Evolutionary conservation across 1,140 invertebrate species (phyloP).

Genomic region (Hycleus phaleratus): DNA sequence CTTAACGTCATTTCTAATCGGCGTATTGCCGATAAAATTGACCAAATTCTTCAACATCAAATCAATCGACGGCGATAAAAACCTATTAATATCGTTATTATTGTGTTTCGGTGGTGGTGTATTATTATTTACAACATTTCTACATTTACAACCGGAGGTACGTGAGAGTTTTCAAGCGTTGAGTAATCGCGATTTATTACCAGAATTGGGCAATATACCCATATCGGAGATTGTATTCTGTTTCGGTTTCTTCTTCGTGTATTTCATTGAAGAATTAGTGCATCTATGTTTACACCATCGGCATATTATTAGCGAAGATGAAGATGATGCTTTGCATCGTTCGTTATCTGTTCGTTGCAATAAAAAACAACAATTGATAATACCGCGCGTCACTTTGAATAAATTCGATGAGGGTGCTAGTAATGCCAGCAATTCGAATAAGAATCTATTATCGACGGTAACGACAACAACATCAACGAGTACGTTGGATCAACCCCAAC

Average conservation of each 20-base stretch:
- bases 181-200: slow-evolving; percentile 37
- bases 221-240: slow-evolving; percentile 61
- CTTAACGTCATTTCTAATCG: slow-evolving; percentile 58
- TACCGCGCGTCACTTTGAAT: slow-evolving; percentile 34
- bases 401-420: slow-evolving; percentile 35
- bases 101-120: slow-evolving; percentile 77
- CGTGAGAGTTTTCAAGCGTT: slow-evolving; percentile 47
- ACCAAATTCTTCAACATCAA: slow-evolving; percentile 41
- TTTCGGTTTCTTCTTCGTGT: slow-evolving; percentile 65
- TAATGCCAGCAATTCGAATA: slow-evolving; percentile 31
- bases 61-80: slow-evolving; percentile 33
- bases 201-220: slow-evolving; percentile 42
- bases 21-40: slow-evolving; percentile 57
- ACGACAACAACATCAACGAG: neutral
- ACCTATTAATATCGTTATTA: slow-evolving; percentile 52
- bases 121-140: slow-evolving; percentile 65
- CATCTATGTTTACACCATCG: slow-evolving; percentile 42
- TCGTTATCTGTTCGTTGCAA: slow-evolving; percentile 47
- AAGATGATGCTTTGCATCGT: slow-evolving; percentile 47
- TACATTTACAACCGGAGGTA: slow-evolving; percentile 72
- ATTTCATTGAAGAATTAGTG: slow-evolving; percentile 63
- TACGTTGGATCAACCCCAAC: neutral
- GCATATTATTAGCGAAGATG: slow-evolving; percentile 41
- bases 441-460: slow-evolving; percentile 30
- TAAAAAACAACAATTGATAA: slow-evolving; percentile 39